Evolutionary conservation across 2,113 vertebrate species (phyloP).

Genomic region (Aegotheles bennettii): DNA sequence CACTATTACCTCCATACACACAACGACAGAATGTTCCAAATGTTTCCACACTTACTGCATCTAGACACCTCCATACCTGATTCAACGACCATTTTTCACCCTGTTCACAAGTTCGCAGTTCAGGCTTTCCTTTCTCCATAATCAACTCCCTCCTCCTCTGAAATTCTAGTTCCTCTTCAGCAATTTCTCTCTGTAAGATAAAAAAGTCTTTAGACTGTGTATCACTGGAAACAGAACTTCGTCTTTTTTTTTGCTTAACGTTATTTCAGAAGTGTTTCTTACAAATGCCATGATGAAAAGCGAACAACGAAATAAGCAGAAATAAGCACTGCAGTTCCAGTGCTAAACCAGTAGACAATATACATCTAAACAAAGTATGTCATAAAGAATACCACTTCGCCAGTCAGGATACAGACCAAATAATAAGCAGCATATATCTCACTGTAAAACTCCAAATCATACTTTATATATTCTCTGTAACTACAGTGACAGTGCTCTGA

Average conservation of each 20-base stretch:
- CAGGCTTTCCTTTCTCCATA: constrained; percentile 72
- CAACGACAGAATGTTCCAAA: background rate
- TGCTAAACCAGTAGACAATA: background rate
- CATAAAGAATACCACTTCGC: background rate
- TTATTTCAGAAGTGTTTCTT: background rate
- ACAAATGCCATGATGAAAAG: background rate
- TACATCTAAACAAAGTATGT: background rate
- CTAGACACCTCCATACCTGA: constrained; percentile 58
- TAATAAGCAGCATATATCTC: background rate
- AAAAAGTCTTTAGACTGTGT: background rate
- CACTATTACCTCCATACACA: background rate
- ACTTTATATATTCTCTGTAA: background rate
- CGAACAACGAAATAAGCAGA: background rate
- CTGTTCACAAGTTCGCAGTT: constrained; percentile 70
- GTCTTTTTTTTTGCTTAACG: background rate
- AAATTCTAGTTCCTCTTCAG: constrained; percentile 77
- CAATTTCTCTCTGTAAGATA: constrained; percentile 64
- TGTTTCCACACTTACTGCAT: background rate
- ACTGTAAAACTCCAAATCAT: background rate
- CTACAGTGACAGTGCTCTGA: background rate
- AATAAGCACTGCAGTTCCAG: background rate
- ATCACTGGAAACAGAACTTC: background rate
- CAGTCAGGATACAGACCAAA: background rate
- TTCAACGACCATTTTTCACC: constrained; percentile 72
- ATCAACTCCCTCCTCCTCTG: constrained; percentile 79